A percentile compares a stretch with the other conserved stretches of the same genome.
These are phyloP conservation scores for Tetranychus cinnabarinus DNA, from an alignment of 1,140 invertebrate genomes.

Conservation along the genomic window DNA sequence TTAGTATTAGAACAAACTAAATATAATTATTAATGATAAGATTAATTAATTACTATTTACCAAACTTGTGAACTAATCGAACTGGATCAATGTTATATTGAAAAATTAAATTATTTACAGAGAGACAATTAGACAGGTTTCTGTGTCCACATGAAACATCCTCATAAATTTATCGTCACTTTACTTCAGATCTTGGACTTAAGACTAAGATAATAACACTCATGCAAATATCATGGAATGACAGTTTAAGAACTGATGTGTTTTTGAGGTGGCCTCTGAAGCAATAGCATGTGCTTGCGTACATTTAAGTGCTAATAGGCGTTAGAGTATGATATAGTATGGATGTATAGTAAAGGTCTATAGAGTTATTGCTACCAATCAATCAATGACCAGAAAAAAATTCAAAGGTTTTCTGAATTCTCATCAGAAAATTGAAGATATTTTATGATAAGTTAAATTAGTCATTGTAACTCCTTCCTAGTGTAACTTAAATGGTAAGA, in stretches of 20 bases:
- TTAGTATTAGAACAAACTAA: no score
- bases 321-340: constrained; percentile 14
- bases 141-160: constrained; percentile 98
- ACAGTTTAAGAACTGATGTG: constrained; percentile 82
- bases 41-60: no score
- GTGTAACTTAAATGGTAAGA: neutral
- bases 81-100: constrained; percentile 74
- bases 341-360: no score
- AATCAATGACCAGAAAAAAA: neutral
- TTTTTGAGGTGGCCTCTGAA: constrained; percentile 84
- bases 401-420: neutral
- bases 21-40: no score
- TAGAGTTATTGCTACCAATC: neutral
- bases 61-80: no score
- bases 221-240: constrained; percentile 90
- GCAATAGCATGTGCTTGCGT: constrained; percentile 97
- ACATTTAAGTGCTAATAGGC: constrained; percentile 69
- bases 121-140: constrained; percentile 95
- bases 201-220: constrained; percentile 56
- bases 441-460: neutral
- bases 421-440: neutral
- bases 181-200: constrained; percentile 62
- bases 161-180: constrained; percentile 93
- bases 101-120: constrained; percentile 88
- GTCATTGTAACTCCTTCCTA: constrained; percentile 5